Percentiles rank a stretch among this genome's conserved stretches.
Evolutionary conservation across 2,113 vertebrate species (phyloP).

Genomic region (Siniperca chuatsi): DNA sequence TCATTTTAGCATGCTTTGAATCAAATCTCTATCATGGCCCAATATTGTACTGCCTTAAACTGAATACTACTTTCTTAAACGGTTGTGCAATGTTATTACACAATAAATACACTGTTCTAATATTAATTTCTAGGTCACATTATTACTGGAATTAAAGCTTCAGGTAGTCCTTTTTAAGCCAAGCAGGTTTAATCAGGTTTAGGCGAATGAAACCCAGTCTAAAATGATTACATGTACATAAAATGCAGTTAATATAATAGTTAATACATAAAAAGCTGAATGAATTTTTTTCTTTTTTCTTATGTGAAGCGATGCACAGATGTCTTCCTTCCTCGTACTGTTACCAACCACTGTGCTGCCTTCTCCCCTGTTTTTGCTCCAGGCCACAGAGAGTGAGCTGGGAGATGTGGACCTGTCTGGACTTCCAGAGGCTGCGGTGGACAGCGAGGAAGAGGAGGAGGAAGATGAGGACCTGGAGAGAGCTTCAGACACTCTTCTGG

Average conservation of each 20-base stretch:
- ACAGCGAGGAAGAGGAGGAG: slow-evolving; percentile 97
- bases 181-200: background rate
- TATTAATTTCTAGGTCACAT: slow-evolving; percentile 3
- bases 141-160: slow-evolving; percentile 3
- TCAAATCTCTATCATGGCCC: background rate
- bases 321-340: background rate
- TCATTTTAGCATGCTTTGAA: background rate
- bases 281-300: background rate
- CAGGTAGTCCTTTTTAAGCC: background rate
- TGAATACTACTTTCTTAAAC: background rate
- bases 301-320: background rate
- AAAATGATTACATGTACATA: background rate
- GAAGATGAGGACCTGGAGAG: slow-evolving; percentile 97
- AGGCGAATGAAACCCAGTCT: background rate
- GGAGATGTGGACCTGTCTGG: slow-evolving; percentile 97
- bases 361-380: slow-evolving; percentile 41
- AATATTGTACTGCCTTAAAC: background rate
- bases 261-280: background rate
- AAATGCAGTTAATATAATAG: background rate
- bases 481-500: slow-evolving; percentile 90
- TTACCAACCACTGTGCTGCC: background rate
- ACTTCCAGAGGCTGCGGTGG: slow-evolving; percentile 95
- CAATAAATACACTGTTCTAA: background rate
- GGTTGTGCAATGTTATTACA: background rate
- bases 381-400: slow-evolving; percentile 97